Conservation (phyloP, 1,140 invertebrate species). For the Halyomorpha halys region DNA sequence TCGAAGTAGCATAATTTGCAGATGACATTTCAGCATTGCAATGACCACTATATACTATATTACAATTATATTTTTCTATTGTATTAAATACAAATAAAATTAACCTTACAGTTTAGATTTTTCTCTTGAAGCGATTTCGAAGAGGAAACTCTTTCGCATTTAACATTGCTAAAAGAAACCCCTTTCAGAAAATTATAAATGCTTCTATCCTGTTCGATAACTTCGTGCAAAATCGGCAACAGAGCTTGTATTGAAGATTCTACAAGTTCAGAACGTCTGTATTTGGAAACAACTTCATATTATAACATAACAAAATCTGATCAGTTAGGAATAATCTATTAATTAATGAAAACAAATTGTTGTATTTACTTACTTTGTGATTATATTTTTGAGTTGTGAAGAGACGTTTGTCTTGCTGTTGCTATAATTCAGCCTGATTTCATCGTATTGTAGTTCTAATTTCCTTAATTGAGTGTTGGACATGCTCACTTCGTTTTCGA, state of each 20-base stretch:
- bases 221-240: neutral
- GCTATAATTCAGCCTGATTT: conserved; percentile 29
- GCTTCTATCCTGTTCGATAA: neutral
- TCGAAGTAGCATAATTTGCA: too few species aligned
- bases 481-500: conserved; percentile 26
- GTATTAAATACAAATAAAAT: too few species aligned
- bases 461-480: conserved; percentile 31
- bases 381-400: conserved; percentile 29
- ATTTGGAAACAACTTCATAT: neutral
- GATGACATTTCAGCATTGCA: too few species aligned
- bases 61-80: too few species aligned
- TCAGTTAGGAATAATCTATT: too few species aligned
- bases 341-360: too few species aligned
- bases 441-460: conserved; percentile 30
- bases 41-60: too few species aligned
- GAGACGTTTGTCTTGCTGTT: conserved; percentile 29
- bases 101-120: too few species aligned
- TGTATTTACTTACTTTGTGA: conserved; percentile 29
- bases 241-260: neutral
- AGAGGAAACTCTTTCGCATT: neutral
- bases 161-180: neutral
- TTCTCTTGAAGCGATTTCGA: neutral
- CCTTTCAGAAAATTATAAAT: neutral
- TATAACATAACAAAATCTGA: too few species aligned
- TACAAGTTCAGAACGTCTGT: neutral